These are phyloP conservation scores for Drosophila mulleri DNA, from an alignment of 2,888 invertebrate species.

Conservation along the genomic window DNA sequence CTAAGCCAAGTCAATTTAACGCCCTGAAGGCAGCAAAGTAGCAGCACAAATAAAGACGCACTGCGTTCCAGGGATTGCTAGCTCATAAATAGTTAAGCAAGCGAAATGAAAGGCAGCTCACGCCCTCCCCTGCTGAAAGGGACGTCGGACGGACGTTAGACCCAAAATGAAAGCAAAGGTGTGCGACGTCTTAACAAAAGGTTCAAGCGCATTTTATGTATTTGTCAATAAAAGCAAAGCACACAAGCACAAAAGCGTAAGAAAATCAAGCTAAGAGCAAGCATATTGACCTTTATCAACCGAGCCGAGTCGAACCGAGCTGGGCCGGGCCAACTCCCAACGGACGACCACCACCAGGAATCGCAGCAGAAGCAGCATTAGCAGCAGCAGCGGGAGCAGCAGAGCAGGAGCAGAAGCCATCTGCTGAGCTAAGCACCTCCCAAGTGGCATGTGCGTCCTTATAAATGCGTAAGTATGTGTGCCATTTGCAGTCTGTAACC, in stretches of 20 bases:
- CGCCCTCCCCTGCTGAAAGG: constrained; percentile 15
- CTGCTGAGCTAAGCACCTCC: constrained; percentile 53
- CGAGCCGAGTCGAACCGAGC: not conserved
- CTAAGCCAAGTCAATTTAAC: constrained; percentile 76
- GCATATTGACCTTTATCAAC: constrained; percentile 76
- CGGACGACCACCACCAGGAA: constrained; percentile 25
- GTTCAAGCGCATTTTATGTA: constrained; percentile 74
- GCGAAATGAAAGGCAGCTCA: constrained; percentile 67
- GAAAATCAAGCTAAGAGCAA: constrained; percentile 78
- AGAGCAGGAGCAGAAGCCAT: constrained; percentile 15
- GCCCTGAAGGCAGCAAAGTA: constrained; percentile 77
- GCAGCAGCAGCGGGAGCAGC: constrained; percentile 6
- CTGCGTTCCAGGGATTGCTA: constrained; percentile 74
- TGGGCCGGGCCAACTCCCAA: constrained; percentile 43
- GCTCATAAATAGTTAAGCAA: constrained; percentile 78
- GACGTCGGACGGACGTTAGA: constrained; percentile 33
- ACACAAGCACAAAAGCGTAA: constrained; percentile 49
- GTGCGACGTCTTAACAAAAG: constrained; percentile 69
- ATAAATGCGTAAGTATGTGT: constrained; percentile 28
- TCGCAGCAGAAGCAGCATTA: constrained; percentile 3
- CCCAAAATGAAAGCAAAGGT: constrained; percentile 58
- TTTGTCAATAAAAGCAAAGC: constrained; percentile 68
- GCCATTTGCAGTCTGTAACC: constrained; percentile 29
- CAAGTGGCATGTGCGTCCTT: constrained; percentile 33
- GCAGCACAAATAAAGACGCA: constrained; percentile 79